Percentiles rank a stretch among this genome's conserved stretches.
These are phyloP conservation scores for Carposina sasakii DNA, from an alignment of 1,140 invertebrate genomes.

Conservation along the genomic window DNA sequence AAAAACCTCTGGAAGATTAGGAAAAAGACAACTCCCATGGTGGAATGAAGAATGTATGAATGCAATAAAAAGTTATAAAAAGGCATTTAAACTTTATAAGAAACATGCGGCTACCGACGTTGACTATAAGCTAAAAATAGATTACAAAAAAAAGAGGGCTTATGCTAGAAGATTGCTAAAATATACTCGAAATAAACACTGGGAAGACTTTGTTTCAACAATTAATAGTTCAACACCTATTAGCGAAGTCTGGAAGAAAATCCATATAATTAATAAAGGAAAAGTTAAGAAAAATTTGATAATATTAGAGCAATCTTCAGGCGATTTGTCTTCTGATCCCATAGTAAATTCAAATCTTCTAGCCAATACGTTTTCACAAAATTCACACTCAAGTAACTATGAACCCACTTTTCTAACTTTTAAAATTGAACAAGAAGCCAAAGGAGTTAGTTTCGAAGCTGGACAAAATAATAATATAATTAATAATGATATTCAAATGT, in stretches of 20 bases:
- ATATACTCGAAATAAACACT: slow-evolving; percentile 20
- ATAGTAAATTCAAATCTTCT: slow-evolving; percentile 28
- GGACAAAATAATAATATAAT: slow-evolving; percentile 21
- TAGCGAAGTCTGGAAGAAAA: slow-evolving; percentile 22
- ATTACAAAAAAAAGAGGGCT: slow-evolving; percentile 24
- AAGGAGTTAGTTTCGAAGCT: slow-evolving; percentile 6
- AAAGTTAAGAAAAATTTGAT: too few relatives aligned
- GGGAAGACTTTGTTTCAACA: slow-evolving; percentile 23
- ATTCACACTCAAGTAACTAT: slow-evolving; percentile 34
- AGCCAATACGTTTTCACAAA: slow-evolving; percentile 28
- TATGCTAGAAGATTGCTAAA: slow-evolving; percentile 33
- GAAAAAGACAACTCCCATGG: slow-evolving; percentile 35
- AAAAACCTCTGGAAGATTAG: slow-evolving; percentile 19
- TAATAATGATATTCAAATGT: slow-evolving; percentile 16
- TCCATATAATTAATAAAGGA: slow-evolving; percentile 21
- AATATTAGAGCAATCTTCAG: too few relatives aligned
- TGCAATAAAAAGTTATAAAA: slow-evolving; percentile 32
- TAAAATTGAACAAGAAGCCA: slow-evolving; percentile 20
- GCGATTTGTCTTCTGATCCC: slow-evolving; percentile 12
- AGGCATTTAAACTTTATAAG: slow-evolving; percentile 33
- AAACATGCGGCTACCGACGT: too few relatives aligned
- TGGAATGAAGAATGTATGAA: slow-evolving; percentile 37
- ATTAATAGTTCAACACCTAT: slow-evolving; percentile 19
- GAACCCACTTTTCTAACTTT: slow-evolving; percentile 22
- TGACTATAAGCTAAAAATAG: too few relatives aligned